These are phyloP conservation scores for Drosophila kurseongensis DNA, from an alignment of 1,140 invertebrate species.

Conservation along the genomic window DNA sequence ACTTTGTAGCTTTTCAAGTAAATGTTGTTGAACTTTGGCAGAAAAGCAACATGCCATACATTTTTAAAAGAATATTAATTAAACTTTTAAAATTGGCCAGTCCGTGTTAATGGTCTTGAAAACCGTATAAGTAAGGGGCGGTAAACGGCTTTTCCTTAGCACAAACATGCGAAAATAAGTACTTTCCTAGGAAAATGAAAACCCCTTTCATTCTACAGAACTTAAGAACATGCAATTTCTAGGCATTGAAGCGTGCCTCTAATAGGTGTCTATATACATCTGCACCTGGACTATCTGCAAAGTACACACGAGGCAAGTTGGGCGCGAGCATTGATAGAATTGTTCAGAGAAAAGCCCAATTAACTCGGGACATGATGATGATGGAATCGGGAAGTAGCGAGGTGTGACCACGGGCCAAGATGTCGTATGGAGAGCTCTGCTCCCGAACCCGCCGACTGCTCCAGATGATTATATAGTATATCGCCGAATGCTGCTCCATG, in stretches of 20 bases:
- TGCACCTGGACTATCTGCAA: conserved; percentile 33
- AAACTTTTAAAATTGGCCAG: conserved; percentile 14
- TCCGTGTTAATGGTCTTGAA: conserved; percentile 44
- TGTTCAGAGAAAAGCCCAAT: conserved; percentile 64
- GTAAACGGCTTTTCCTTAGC: conserved; percentile 23
- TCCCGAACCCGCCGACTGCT: conserved; percentile 30
- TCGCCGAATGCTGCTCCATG: conserved; percentile 1
- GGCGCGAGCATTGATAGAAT: conserved; percentile 71
- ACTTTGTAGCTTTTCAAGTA: too few relatives aligned
- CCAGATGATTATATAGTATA: conserved; percentile 61
- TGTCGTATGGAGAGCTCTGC: conserved; percentile 30
- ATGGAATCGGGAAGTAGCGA: conserved; percentile 56
- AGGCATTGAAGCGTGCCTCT: conserved; percentile 70
- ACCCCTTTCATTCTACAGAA: background rate
- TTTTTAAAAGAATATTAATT: conserved; percentile 26
- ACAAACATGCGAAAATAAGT: conserved; percentile 33
- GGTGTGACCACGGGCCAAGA: conserved; percentile 67
- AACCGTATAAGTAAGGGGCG: conserved; percentile 28
- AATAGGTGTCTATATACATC: conserved; percentile 58
- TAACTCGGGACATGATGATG: conserved; percentile 47
- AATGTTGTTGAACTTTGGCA: conserved; percentile 9
- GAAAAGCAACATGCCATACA: background rate
- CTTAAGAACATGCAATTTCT: conserved; percentile 43
- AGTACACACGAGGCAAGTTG: conserved; percentile 15
- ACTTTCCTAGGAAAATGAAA: conserved; percentile 33